Evolutionary conservation across 92 coral and sea anemone species (phyloP).

Genomic region (Epizoanthus rinbou): DNA sequence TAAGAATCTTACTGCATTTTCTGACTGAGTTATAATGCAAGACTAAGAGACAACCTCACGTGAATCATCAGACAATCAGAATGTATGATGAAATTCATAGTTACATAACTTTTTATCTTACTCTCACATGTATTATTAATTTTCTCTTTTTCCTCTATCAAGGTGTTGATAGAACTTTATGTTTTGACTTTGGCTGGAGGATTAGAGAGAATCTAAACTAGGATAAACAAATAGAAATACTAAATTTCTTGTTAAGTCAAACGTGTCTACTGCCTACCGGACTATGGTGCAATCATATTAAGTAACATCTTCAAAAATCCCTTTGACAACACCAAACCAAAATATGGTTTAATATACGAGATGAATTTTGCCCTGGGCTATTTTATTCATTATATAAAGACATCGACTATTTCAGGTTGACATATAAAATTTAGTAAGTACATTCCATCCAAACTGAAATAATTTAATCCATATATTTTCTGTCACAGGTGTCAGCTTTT

Average conservation of each 20-base stretch:
- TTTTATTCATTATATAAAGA: neutral
- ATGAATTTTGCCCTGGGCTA: neutral
- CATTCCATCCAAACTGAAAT: too few relatives aligned
- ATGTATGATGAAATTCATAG: constrained; percentile 1
- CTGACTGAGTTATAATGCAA: neutral
- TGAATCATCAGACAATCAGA: too few relatives aligned
- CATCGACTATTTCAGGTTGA: neutral
- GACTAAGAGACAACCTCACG: neutral
- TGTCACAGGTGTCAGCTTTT: neutral
- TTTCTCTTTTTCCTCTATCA: neutral
- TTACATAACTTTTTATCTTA: neutral
- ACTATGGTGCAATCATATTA: too few relatives aligned
- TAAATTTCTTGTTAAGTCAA: neutral
- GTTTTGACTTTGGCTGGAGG: neutral
- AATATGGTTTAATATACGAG: neutral
- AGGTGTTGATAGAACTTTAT: neutral
- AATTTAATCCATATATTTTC: neutral
- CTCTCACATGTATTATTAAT: neutral
- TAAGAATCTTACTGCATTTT: neutral
- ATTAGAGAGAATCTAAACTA: too few relatives aligned
- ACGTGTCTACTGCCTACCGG: too few relatives aligned
- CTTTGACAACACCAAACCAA: neutral
- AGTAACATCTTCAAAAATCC: neutral
- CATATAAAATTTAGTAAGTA: too few relatives aligned
- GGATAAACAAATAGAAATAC: neutral